A percentile compares a stretch with the other conserved stretches of the same genome.
Conservation (phyloP, 2,797 vertebrate species). For the Pseudochaenichthys georgianus region DNA sequence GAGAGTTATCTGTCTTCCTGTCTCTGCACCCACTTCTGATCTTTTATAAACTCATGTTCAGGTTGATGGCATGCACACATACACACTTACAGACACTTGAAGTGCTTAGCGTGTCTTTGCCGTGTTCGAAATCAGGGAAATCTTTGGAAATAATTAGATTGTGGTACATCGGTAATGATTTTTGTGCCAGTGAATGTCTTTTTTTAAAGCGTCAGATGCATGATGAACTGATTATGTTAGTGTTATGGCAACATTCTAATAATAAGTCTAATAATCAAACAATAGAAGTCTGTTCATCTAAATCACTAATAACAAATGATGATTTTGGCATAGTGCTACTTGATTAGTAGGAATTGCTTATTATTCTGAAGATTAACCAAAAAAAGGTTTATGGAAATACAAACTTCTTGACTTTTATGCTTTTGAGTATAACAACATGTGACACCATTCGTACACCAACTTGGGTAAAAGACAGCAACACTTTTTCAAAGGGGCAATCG, state of each 20-base stretch:
- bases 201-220: neutral
- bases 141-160: slow-evolving; percentile 1
- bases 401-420: neutral
- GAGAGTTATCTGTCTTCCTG: slow-evolving; percentile 20
- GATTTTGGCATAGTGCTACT: neutral
- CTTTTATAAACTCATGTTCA: slow-evolving; percentile 34
- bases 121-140: neutral
- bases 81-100: neutral
- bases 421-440: neutral
- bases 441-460: neutral
- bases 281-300: neutral
- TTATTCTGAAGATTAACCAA: neutral
- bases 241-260: neutral
- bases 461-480: neutral
- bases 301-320: neutral
- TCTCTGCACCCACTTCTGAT: slow-evolving; percentile 19
- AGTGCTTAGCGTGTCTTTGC: neutral
- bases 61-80: neutral
- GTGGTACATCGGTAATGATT: neutral
- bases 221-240: neutral
- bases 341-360: neutral
- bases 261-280: neutral
- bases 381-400: neutral
- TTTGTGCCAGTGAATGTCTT: neutral
- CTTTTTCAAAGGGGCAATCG: neutral